A percentile compares a stretch with the other conserved stretches of the same genome.
These are phyloP conservation scores for Oscheius sp. DNA, from an alignment of 2,888 invertebrate genomes.

Conservation along the genomic window DNA sequence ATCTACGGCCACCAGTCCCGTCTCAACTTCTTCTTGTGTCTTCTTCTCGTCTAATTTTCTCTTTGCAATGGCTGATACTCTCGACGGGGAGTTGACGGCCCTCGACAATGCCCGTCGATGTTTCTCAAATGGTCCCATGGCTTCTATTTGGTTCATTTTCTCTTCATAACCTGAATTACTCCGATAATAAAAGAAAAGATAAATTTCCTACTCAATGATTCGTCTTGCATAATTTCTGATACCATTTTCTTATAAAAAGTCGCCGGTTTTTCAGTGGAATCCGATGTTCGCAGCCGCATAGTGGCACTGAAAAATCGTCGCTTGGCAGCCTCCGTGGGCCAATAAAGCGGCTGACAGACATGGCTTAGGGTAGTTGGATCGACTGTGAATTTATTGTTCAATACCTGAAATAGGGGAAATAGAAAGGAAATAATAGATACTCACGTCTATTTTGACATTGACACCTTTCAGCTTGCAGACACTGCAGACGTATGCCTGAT, in stretches of 20 bases:
- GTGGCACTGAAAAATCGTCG: conserved; percentile 10
- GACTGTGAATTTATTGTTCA: neutral
- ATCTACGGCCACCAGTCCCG: conserved; percentile 3
- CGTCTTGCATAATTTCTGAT: conserved; percentile 19
- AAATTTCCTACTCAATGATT: neutral
- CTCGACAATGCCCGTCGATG: conserved; percentile 13
- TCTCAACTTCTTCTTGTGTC: neutral
- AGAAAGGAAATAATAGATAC: neutral
- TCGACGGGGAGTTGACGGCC: neutral
- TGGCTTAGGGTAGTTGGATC: neutral
- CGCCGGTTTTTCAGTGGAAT: conserved; percentile 13
- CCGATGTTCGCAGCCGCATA: neutral
- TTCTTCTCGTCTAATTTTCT: neutral
- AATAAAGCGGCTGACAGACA: conserved; percentile 14
- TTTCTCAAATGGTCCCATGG: conserved; percentile 21
- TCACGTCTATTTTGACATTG: conserved; percentile 9
- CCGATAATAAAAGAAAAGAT: neutral
- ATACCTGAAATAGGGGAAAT: neutral
- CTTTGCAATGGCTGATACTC: neutral
- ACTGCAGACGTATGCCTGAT: conserved; percentile 5
- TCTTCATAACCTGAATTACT: conserved; percentile 1
- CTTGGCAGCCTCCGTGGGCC: conserved; percentile 25
- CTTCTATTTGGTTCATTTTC: neutral
- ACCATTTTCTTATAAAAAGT: conserved; percentile 9
- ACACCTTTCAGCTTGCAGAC: conserved; percentile 20